These are phyloP conservation scores for Raillietiella orientalis DNA, from an alignment of 2,888 invertebrate genomes.

Conservation along the genomic window DNA sequence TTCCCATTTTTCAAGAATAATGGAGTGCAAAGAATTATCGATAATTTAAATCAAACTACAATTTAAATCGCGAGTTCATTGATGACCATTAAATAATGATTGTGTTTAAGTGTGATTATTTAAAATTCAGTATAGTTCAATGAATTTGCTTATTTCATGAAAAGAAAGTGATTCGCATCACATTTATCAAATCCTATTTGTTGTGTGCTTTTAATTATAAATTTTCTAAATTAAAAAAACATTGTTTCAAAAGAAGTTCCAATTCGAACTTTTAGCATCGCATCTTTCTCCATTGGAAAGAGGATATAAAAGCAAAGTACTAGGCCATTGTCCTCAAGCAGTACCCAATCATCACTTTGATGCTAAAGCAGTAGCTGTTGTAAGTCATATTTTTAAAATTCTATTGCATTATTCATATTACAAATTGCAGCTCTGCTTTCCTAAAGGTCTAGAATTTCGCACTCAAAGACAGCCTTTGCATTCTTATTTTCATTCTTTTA, in stretches of 20 bases:
- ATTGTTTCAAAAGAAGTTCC: no score
- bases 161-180: conserved; percentile 29
- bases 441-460: conserved; percentile 70
- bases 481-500: conserved; percentile 77
- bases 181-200: conserved; percentile 5
- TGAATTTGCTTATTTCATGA: conserved; percentile 20
- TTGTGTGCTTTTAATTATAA: no score
- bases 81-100: no score
- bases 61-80: no score
- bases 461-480: conserved; percentile 64
- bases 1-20: no score
- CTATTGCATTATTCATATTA: not conserved
- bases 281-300: conserved; percentile 66
- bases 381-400: conserved; percentile 16
- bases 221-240: no score
- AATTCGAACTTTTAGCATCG: no score
- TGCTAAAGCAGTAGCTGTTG: conserved; percentile 84
- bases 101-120: no score
- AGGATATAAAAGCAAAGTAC: conserved; percentile 68
- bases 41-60: no score
- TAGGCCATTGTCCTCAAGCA: conserved; percentile 78
- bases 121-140: no score
- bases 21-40: no score
- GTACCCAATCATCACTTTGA: conserved; percentile 38
- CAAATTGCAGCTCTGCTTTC: conserved; percentile 55